Evolutionary conservation across 2,888 invertebrate genomes (phyloP).

Genomic region (Morinoia aosen): DNA sequence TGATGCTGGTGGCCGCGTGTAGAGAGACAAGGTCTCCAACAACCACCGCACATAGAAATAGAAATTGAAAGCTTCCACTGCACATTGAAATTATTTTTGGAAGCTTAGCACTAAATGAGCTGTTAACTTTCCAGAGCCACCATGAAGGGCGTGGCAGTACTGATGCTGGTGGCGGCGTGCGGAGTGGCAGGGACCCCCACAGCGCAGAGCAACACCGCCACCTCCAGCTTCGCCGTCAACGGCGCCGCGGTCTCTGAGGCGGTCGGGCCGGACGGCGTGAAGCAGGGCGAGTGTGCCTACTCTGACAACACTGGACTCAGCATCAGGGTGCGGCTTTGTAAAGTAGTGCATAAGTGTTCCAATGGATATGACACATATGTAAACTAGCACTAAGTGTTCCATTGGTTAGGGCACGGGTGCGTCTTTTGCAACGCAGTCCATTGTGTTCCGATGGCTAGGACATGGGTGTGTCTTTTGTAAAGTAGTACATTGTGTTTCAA

Average conservation of each 20-base stretch:
- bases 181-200: not conserved
- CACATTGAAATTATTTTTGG: no score
- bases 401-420: no score
- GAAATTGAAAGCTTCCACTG: no score
- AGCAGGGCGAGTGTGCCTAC: slow-evolving; percentile 15
- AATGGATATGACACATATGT: no score
- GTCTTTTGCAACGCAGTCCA: no score
- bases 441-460: no score
- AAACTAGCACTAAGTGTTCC: no score
- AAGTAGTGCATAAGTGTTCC: no score
- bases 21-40: not conserved
- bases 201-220: not conserved
- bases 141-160: not conserved
- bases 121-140: not conserved
- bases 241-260: not conserved
- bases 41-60: no score
- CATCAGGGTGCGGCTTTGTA: not conserved
- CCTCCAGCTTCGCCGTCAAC: not conserved
- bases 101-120: no score
- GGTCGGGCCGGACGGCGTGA: not conserved
- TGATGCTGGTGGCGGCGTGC: not conserved
- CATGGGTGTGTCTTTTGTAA: no score
- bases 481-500: no score
- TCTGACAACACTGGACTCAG: not conserved
- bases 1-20: not conserved